Evolutionary conservation across 2,113 vertebrate species (phyloP).

Genomic region (Nipponia nippon): DNA sequence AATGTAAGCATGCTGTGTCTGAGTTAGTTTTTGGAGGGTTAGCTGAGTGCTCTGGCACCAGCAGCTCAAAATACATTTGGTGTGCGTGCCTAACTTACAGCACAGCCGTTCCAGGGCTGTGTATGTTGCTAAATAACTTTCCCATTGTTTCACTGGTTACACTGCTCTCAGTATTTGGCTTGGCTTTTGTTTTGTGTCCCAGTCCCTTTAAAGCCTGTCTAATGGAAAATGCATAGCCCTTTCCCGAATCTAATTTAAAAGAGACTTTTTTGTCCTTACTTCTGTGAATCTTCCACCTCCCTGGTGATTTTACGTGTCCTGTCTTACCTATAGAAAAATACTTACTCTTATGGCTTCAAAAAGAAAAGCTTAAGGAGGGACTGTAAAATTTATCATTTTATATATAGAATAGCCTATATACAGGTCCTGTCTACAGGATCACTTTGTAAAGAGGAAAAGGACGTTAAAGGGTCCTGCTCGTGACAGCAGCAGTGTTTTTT

Average conservation of each 20-base stretch:
- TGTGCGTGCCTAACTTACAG: slow-evolving; percentile 32
- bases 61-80: slow-evolving; percentile 28
- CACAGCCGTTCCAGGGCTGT: background rate
- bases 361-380: background rate
- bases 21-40: background rate
- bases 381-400: background rate
- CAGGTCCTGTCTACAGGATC: background rate
- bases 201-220: background rate
- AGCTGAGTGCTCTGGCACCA: slow-evolving; percentile 30
- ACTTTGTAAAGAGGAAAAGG: background rate
- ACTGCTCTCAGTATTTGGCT: slow-evolving; percentile 42
- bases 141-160: slow-evolving; percentile 38
- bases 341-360: background rate
- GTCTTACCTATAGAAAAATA: background rate
- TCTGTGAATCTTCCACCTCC: background rate
- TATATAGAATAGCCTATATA: background rate
- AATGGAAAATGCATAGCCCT: background rate
- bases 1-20: background rate
- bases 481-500: background rate
- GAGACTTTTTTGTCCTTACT: background rate
- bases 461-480: background rate
- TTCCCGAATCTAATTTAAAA: background rate
- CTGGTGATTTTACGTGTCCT: background rate
- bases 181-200: slow-evolving; percentile 1
- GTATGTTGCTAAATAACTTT: slow-evolving; percentile 54